phyloP scores from a whole-genome alignment of 37 sponge, comb jelly and placozoan species.

The Beroe ovata region DNA sequence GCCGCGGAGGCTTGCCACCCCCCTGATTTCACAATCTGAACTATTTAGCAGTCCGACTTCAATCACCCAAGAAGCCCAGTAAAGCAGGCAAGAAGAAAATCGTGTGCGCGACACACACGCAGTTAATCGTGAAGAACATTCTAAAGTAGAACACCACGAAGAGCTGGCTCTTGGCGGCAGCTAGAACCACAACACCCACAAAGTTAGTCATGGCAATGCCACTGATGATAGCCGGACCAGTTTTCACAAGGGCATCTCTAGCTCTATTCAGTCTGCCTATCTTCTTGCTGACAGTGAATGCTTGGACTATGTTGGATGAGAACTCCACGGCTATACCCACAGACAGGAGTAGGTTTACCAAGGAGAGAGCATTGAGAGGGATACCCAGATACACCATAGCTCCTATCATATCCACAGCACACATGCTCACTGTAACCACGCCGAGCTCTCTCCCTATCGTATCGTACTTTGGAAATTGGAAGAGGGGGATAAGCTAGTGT shows the following conservation, averaged over 20 bases:
- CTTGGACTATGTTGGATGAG: constrained; percentile 44
- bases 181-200: constrained; percentile 42
- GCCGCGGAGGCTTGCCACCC: no score
- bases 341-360: constrained; percentile 63
- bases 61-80: constrained; percentile 30
- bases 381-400: constrained; percentile 54
- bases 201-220: constrained; percentile 67
- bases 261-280: background rate
- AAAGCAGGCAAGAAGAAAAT: constrained; percentile 44
- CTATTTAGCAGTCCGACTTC: no score
- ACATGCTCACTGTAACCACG: constrained; percentile 51
- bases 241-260: constrained; percentile 3
- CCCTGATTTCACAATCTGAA: no score
- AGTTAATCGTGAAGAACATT: constrained; percentile 64
- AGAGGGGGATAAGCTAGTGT: no score
- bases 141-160: constrained; percentile 50
- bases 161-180: constrained; percentile 39
- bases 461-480: constrained; percentile 17
- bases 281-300: constrained; percentile 18
- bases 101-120: constrained; percentile 48
- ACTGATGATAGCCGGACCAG: constrained; percentile 49
- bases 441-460: constrained; percentile 10
- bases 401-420: constrained; percentile 50
- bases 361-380: constrained; percentile 49
- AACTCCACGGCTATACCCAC: constrained; percentile 65